Base-by-base conservation (phyloP, 1,140 invertebrate species). In the Zaprionus africanus region DNA sequence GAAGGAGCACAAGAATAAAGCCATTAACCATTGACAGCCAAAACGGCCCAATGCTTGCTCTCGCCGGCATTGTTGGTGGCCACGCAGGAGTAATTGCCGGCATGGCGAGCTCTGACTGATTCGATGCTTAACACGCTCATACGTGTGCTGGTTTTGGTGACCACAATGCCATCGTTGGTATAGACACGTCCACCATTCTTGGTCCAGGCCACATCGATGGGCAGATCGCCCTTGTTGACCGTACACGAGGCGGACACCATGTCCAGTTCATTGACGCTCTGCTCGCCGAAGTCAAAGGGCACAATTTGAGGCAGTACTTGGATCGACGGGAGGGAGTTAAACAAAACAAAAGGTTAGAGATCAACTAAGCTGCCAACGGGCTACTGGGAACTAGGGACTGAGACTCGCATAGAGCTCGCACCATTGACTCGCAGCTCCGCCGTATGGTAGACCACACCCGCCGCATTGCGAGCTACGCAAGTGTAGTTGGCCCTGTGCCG, bases 181-280 rank as follows among this genome's bases (percentile, higher is more conserved):
- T 80, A 90, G 53, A 93, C 83, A 15, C 91, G 80, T 15, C 92
- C 90, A 28, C 90, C 82, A 65, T 94, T 91, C 59, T 93, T 93
- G 4, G 91, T 92, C 97, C 97, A 98, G 43, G 93, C 93, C 72
- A 98, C 96, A 62, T 95, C 95, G 74, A 98, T 94, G 7, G 97
- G 97, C 78, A 95, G 94, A 92, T 98, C 97, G 38, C 97, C 97
- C 92, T 98, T 97, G 79, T 95, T 95, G 12, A 98, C 95, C 22
- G 96, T 95, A 93, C 98, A 99, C 24, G 95, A 95, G 53, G 96
- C 94, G 1, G 94, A 96, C 19, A 94, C 95, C 91, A 94, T 94
- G 76, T 96, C 95, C 57, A 95, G 95, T 41, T 95, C 95, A 88
- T 96, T 96, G 38, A 96, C 94, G 53, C 94, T 93, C 76, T 96